Evolutionary conservation across 2,113 vertebrate species (phyloP).

Genomic region (Piprites chloris): DNA sequence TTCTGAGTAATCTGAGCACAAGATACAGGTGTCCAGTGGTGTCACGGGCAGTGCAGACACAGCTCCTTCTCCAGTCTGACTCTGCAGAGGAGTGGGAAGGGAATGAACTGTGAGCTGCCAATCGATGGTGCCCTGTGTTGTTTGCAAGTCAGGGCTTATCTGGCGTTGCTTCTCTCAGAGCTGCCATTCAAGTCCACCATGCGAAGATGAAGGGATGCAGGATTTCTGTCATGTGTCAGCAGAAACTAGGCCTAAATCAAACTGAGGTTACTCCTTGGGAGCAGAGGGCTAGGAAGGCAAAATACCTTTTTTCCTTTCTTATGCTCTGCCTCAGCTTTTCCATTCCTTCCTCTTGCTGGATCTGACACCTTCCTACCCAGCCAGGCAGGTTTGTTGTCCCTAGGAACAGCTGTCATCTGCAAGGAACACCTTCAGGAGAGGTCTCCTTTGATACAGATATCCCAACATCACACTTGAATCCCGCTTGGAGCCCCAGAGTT

Average conservation of each 20-base stretch:
- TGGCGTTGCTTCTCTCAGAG: not conserved
- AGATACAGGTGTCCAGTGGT: not conserved
- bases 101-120: not conserved
- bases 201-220: not conserved
- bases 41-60: not conserved
- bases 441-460: not conserved
- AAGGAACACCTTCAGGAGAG: not conserved
- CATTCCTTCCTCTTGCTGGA: not conserved
- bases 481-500: not conserved
- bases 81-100: not conserved
- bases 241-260: not conserved
- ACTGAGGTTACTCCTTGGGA: not conserved
- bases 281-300: not conserved
- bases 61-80: not conserved
- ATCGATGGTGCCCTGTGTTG: fast-evolving
- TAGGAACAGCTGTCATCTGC: not conserved
- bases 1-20: not conserved
- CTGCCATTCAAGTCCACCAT: not conserved
- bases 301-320: not conserved
- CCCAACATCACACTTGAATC: not conserved
- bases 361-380: not conserved
- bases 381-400: not conserved
- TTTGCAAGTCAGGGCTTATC: not conserved
- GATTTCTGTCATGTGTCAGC: not conserved
- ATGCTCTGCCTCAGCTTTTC: not conserved